Conservation (phyloP, 2,113 vertebrate species). For the Rhizomys pruinosus region DNA sequence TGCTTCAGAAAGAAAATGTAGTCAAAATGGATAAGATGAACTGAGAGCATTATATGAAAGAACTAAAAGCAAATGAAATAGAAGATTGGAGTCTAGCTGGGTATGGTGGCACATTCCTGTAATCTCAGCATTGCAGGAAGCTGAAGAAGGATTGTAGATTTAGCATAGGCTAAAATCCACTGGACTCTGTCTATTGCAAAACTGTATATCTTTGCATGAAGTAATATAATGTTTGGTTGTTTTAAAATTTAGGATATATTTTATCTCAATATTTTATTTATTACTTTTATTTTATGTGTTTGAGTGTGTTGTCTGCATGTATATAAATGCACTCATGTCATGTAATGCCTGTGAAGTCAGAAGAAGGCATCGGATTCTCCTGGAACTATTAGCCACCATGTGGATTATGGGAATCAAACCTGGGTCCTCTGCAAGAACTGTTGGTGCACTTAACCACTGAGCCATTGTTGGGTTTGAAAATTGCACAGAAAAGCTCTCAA, state of each 20-base stretch:
- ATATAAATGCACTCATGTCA: too few relatives aligned
- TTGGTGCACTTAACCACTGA: too few relatives aligned
- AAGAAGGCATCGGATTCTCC: too few relatives aligned
- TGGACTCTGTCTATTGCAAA: neutral
- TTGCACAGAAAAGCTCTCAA: too few relatives aligned
- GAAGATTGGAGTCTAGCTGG: neutral
- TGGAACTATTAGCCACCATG: too few relatives aligned
- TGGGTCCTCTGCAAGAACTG: too few relatives aligned
- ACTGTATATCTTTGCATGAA: neutral
- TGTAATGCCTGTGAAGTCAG: too few relatives aligned
- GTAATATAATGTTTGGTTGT: neutral
- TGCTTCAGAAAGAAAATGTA: neutral
- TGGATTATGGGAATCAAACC: too few relatives aligned
- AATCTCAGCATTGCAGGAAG: neutral
- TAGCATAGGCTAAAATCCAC: neutral
- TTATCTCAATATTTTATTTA: too few relatives aligned
- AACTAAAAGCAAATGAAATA: neutral
- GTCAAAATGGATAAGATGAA: neutral
- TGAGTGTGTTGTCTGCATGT: too few relatives aligned
- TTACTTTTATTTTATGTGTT: too few relatives aligned
- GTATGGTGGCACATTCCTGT: rapidly evolving
- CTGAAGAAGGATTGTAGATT: neutral
- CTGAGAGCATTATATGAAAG: neutral
- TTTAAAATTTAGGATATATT: neutral
- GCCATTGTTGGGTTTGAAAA: too few relatives aligned